These are phyloP conservation scores for Leptosomus discolor DNA, from an alignment of 2,113 vertebrate species.

Conservation along the genomic window DNA sequence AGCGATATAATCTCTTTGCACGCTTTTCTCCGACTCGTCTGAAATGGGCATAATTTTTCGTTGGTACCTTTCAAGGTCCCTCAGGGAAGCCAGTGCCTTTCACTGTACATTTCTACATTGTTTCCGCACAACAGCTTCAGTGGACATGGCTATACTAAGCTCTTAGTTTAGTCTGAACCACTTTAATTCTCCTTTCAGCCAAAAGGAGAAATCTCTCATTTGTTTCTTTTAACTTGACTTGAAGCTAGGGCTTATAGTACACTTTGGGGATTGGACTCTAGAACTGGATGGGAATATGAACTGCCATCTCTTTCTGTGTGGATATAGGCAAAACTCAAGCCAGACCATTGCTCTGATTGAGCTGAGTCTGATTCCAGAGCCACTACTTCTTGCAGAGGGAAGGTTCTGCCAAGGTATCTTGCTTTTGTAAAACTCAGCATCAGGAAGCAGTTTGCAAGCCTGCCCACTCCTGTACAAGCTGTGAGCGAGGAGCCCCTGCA, in stretches of 20 bases:
- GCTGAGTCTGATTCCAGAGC: neutral
- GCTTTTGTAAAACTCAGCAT: accelerated
- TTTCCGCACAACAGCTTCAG: neutral
- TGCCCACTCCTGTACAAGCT: neutral
- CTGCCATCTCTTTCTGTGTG: neutral
- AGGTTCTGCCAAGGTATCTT: neutral
- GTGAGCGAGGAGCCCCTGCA: neutral
- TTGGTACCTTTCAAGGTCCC: neutral
- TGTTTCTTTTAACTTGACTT: neutral
- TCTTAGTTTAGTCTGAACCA: neutral
- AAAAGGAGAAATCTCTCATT: neutral
- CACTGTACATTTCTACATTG: neutral
- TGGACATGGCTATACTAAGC: neutral
- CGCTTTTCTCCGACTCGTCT: neutral
- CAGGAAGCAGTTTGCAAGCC: neutral
- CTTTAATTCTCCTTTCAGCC: neutral
- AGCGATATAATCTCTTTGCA: neutral
- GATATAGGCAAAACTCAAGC: neutral
- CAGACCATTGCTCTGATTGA: neutral
- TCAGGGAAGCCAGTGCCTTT: neutral
- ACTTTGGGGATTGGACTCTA: neutral
- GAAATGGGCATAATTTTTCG: neutral
- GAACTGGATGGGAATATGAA: neutral
- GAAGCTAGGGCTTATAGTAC: neutral
- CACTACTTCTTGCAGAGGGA: neutral